These are phyloP conservation scores for Scaptodrosophila latifasciaeformis DNA, from an alignment of 2,888 invertebrate species.

Conservation along the genomic window DNA sequence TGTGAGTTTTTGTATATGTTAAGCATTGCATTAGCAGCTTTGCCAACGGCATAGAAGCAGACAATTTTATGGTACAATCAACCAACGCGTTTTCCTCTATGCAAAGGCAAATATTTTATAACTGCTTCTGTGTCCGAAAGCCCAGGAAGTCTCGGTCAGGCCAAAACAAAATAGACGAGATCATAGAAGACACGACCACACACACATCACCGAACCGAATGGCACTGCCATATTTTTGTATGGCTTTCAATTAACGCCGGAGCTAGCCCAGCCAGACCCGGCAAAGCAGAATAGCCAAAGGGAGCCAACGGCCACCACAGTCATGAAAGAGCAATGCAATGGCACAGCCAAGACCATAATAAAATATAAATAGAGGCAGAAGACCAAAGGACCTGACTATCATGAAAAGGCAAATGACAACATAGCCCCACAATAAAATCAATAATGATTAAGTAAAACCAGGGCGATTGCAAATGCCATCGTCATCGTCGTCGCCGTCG, in stretches of 20 bases:
- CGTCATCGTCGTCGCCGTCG: no score
- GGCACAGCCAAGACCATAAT: slow-evolving; percentile 44
- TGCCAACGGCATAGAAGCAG: background rate
- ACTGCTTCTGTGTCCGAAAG: no score
- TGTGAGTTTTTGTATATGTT: slow-evolving; percentile 28
- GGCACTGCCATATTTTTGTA: slow-evolving; percentile 47
- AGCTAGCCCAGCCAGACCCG: slow-evolving; percentile 21
- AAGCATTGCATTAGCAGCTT: slow-evolving; percentile 37
- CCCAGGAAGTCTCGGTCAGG: no score
- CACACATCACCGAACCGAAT: no score
- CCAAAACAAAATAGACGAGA: no score
- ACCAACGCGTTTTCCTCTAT: no score
- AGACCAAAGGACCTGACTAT: slow-evolving; percentile 24
- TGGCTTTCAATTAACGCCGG: slow-evolving; percentile 64
- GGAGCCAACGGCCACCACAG: background rate
- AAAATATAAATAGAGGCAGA: slow-evolving; percentile 56
- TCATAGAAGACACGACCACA: no score
- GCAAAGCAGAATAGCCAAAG: slow-evolving; percentile 1
- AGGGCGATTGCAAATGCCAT: no score
- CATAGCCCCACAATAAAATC: slow-evolving; percentile 55
- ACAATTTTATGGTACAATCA: slow-evolving; percentile 58
- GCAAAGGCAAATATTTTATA: no score
- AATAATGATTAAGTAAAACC: slow-evolving; percentile 45
- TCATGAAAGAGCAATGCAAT: background rate
- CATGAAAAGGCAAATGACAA: slow-evolving; percentile 19